phyloP scores from a whole-genome alignment of 2,113 vertebrate genomes.

The Xyrauchen texanus region DNA sequence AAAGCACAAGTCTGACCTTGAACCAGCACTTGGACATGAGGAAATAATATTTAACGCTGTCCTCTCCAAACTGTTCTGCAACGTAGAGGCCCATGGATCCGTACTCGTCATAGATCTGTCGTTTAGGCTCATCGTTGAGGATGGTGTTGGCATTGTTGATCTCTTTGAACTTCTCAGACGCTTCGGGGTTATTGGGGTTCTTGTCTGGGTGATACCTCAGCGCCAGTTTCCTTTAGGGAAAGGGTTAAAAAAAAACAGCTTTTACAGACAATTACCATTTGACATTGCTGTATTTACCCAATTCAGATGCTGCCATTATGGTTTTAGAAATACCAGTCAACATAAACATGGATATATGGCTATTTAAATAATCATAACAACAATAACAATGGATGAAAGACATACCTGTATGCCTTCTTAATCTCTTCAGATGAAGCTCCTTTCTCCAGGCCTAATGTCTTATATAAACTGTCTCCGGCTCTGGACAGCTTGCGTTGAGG shows the following conservation, averaged over 20 bases:
- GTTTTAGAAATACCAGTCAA: too few species aligned
- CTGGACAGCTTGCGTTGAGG: conserved; percentile 79
- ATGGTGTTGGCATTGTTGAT: conserved; percentile 89
- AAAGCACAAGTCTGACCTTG: conserved; percentile 75
- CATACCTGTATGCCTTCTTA: conserved; percentile 87
- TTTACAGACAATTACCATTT: neutral
- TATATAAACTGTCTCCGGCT: conserved; percentile 80
- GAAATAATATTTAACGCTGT: conserved; percentile 84
- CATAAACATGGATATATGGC: too few species aligned
- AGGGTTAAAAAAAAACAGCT: neutral
- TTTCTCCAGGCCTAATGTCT: conserved; percentile 80
- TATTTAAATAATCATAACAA: too few species aligned
- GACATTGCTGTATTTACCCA: too few species aligned
- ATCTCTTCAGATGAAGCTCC: conserved; percentile 83
- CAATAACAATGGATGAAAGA: neutral
- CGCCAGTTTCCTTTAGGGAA: conserved; percentile 79
- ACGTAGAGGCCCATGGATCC: conserved; percentile 89
- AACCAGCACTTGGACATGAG: conserved; percentile 90
- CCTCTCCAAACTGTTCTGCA: conserved; percentile 87
- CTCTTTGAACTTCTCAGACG: conserved; percentile 81
- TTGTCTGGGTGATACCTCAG: conserved; percentile 90
- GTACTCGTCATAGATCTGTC: conserved; percentile 83
- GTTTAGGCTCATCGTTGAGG: conserved; percentile 82
- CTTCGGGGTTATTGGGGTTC: conserved; percentile 79
- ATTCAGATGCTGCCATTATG: too few species aligned